Evolutionary conservation across 2,113 vertebrate genomes (phyloP), one percentile per base, ranked within the genome.

Genomic region (Axis porcinus): DNA sequence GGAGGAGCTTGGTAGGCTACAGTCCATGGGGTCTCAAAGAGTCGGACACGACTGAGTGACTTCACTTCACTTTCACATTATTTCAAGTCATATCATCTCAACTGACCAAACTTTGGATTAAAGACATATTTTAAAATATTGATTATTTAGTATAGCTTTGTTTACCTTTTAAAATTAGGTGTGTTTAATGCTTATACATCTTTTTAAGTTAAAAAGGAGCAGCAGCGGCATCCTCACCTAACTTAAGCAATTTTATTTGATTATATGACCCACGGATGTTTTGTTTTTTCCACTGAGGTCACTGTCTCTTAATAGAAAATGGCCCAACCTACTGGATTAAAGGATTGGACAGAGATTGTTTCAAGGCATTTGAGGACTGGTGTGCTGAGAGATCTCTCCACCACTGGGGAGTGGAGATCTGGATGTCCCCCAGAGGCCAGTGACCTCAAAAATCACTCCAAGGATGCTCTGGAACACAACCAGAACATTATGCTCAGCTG

Each of bases 271-370:
- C 74, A 81, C 0, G 1, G 47, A 55, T 89, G 93, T 92, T 87
- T 87, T 23, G 67, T 74, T 95, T 90, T 96, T 95, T 87, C 96
- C 97, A 92, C 47, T 96, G 97, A 95, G 85, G 89, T 97, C 96
- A 97, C 81, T 21, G 40, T 92, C 94, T 85, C 64, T 95, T 97
- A 95, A 96, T 98, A 97, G 98, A 97, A 96, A 82, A 89, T 94
- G 94, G 93, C 97, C 92, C 97, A 64, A 50, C 74, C 27, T 84
- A 15, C 64, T 55, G 95, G 97, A 90, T 97, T 95, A 94, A 95
- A 81, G 95, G 98, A 92, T 97, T 94, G 96, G 90, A 12, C 84
- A 57, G 95, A 96, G 82, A 64, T 62, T 88, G 94, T 96, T 91
- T 98, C 23, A 57, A 95, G 94, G 94, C 87, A 55, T 76, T 33